These are phyloP conservation scores for Crax fasciolata DNA, from an alignment of 2,797 vertebrate genomes.

Conservation along the genomic window DNA sequence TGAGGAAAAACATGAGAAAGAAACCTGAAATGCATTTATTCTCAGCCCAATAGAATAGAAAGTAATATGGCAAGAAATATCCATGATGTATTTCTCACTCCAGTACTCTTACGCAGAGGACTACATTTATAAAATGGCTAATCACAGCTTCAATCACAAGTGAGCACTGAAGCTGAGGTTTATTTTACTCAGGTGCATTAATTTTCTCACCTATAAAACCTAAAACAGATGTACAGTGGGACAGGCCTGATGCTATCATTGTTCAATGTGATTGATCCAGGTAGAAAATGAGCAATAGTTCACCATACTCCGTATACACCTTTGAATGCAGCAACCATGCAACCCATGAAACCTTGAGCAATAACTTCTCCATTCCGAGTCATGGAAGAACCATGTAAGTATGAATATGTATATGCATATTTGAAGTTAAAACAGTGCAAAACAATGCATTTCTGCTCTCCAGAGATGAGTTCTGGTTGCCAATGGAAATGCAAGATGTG, in stretches of 20 bases:
- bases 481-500: neutral
- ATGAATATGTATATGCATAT: neutral
- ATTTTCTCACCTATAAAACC: neutral
- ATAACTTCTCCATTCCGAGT: neutral
- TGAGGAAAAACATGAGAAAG: neutral
- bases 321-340: neutral
- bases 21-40: neutral
- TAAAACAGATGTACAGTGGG: neutral
- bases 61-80: neutral
- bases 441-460: neutral
- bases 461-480: neutral
- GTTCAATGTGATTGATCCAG: neutral
- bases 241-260: neutral
- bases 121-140: neutral
- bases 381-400: neutral
- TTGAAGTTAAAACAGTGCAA: neutral
- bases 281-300: rapidly evolving
- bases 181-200: neutral
- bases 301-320: rapidly evolving
- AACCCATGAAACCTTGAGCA: neutral
- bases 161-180: neutral
- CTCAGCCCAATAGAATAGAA: neutral
- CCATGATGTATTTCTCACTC: neutral
- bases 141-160: neutral
- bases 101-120: neutral